Evolutionary conservation across 1,140 invertebrate genomes (phyloP), one percentile per base, ranked within the genome.

Genomic region (Saccostrea echinata): DNA sequence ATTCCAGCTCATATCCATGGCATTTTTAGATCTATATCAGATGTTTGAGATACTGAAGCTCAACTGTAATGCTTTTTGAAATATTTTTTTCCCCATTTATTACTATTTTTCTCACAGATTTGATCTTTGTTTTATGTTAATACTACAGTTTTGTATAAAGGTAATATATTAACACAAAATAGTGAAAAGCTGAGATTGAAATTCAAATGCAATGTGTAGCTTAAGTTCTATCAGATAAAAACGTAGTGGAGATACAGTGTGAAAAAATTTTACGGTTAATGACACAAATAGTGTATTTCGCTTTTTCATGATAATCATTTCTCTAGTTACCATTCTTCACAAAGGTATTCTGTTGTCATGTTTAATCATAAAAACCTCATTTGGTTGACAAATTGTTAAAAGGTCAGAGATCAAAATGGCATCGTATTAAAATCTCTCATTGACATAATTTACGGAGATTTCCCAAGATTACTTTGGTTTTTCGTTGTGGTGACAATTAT

Each of bases 331-430:
- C 27, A 64, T 13, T 30, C 27, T 13, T 30, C 24, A 76, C 24
- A 30, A 33, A 33, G 27, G 4, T 61, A 21, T 61, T 61, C 18
- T 61, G 11, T 76, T 27, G 24, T 57, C 55, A 57, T 71, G n/a
- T 76, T 30, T 76, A 76, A 27, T 76, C 30, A 33, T 76, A 24
- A 76, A 76, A 76, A 30, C 27, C 30, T 13, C 68, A 13, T 3
- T 76, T 16, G 13, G 68, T 76, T 76, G 68, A 76, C 68, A 76
- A 76, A 76, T 76, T 76, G 68, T 76, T 76, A 27, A 76, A 76
- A 76, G 68, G 68, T 30, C 27, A 76, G 68, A 27, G 68, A 76
- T 76, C 68, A 13, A 16, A 30, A 30, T 76, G 68, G 27, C 68
- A 33, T 76, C 68, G 12, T 30, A 76, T 76, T 30, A n/a, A 76